Evolutionary conservation across 2,888 invertebrate species (phyloP), one percentile per base, ranked within the genome.

Genomic region (Ectemnius lituratus): DNA sequence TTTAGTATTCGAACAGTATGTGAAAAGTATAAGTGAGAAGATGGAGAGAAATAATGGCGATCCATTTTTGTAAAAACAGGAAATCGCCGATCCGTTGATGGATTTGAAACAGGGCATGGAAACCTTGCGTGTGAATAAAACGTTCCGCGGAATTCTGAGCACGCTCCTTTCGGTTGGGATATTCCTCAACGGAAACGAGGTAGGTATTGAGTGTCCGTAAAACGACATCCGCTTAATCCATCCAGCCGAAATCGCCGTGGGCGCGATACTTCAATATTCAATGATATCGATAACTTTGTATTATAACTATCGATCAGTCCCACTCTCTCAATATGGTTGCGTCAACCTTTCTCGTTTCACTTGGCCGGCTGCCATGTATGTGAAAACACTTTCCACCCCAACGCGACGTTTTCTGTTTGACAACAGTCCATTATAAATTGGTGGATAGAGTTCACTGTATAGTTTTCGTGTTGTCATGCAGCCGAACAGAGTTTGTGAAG

Each of bases 1-100:
- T 23, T 23, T 23, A 23, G 3, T 23, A 23, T 23, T 23, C 3
- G 23, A 23, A 23, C 3, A 23, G 23, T 23, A 23, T 37, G 37
- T 37, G 37, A 37, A 37, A 37, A 37, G 11, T 11, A 37, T 8
- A 37, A 37, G 37, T 11, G 37, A 37, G 8, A 37, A 8, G 11
- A 8, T 37, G 37, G 2, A 11, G n/a, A 60, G 67, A 71, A 73
- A 76, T 84, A 79, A 83, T 79, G 68, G 66, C 27, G 74, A 27
- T 18, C 59, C 62, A 76, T 63, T 69, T 84, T 81, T 81, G 76
- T 82, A 72, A 78, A 83, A 87, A 69, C 87, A 97, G 95, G 99
- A 99, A 94, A 97, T 99, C 88, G 98, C 98, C 66, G 99, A 99
- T 92, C 99, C 99, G 59, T 92, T 99, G 86, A 98, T 98, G 98